Base-by-base conservation (phyloP, 2,797 vertebrate genomes). In the Phalloptychus januarius region DNA sequence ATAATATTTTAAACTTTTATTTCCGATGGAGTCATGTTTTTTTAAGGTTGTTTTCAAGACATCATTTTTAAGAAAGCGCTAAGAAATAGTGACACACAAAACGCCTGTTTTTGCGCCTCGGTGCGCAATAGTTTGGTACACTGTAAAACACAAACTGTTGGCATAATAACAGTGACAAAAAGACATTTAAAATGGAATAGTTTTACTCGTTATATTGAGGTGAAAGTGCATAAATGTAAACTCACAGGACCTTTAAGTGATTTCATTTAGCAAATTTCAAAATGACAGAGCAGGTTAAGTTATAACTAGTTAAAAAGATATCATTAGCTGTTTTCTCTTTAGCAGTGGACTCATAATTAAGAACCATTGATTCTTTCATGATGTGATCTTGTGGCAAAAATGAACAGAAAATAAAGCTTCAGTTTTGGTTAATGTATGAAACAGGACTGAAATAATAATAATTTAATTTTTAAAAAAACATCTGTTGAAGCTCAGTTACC, bases 1-100 rank as follows among this genome's bases (percentile, higher is more conserved):
- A 95, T 72, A 20, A 74, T 44, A 10, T 76, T 85, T 83, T 4
- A 3, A 33, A 7, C 2, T 7, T 45, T 45, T 40, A 2, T 65
- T 61, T 28, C 5, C 5, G 2, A 75, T 8, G 8, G n/a, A 65
- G 23, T 10, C 3, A 44, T 1, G 12, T 7, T 16, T 72, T 76
- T 61, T 5, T 28, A 25, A 50, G 58, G 18, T 16, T 36, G 33
- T 42, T 71, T n/a, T 11, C 7, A 77, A 63, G 5, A 72, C 1
- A 7, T 33, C 52, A 16, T 46, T 56, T 23, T 5, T n/a, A n/a
- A n/a, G n/a, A 44, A 63, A 42, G 31, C 4, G 8, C 58, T 56
- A 13, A 25, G 48, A 45, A 16, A 25, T 36, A 18, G 16, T 71
- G 40, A 71, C 33, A 70, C 46, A 5, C 36, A 31, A 23, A 58